phyloP scores from a whole-genome alignment of 2,888 invertebrate genomes.

The Lucinisca nassula region DNA sequence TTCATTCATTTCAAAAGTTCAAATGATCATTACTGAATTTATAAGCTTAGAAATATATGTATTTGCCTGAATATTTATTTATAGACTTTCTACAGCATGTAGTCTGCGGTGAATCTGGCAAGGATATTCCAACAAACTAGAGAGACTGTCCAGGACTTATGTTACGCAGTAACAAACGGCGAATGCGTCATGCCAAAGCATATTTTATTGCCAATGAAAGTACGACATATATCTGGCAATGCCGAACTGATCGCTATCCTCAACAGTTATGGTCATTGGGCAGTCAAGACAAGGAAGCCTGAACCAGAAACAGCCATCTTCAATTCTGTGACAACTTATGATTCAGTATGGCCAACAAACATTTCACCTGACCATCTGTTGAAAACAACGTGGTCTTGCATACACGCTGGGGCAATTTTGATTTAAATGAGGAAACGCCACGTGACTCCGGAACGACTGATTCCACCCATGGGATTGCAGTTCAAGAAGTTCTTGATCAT shows the following conservation, averaged over 20 bases:
- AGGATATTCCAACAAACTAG: too few species aligned
- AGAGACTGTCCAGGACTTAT: slow-evolving; percentile 42
- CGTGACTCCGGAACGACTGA: slow-evolving; percentile 36
- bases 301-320: slow-evolving; percentile 40
- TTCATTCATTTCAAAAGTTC: too few species aligned
- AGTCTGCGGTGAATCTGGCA: too few species aligned
- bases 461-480: slow-evolving; percentile 35
- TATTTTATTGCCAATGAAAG: slow-evolving; percentile 48
- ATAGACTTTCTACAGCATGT: too few species aligned
- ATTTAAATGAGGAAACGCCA: slow-evolving; percentile 4
- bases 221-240: slow-evolving; percentile 61
- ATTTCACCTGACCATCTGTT: too few species aligned
- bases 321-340: slow-evolving; percentile 4
- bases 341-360: slow-evolving; percentile 10
- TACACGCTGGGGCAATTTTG: slow-evolving; percentile 39
- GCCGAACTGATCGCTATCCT: too few species aligned
- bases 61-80: too few species aligned
- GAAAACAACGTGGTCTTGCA: slow-evolving; percentile 10
- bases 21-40: too few species aligned
- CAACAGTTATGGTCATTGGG: slow-evolving; percentile 30
- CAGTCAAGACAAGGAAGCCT: slow-evolving; percentile 13
- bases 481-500: slow-evolving; percentile 33
- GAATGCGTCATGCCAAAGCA: slow-evolving; percentile 58
- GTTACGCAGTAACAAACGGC: slow-evolving; percentile 48
- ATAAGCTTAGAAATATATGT: too few species aligned